phyloP scores from a whole-genome alignment of 2,113 vertebrate genomes.

The Seriola rivoliana region DNA sequence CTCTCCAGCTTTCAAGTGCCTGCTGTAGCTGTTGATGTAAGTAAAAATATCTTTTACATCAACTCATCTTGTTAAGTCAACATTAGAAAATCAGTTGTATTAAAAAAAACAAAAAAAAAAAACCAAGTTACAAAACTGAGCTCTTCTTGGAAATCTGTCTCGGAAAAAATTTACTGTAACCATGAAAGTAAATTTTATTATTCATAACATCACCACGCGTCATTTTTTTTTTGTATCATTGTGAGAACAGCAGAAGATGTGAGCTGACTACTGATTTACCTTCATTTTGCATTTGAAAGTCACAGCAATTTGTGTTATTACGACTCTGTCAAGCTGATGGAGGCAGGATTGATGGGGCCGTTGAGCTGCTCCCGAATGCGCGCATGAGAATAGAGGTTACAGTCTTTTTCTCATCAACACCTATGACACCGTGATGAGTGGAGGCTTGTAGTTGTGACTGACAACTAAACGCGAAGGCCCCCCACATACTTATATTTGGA shows the following conservation, averaged over 20 bases:
- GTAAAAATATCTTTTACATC: conserved; percentile 15
- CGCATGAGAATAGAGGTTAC: conserved; percentile 67
- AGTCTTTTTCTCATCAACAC: conserved; percentile 75
- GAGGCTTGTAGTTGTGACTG: conserved; percentile 69
- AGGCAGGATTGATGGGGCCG: conserved; percentile 73
- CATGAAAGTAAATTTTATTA: conserved; percentile 67
- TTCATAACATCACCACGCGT: conserved; percentile 62
- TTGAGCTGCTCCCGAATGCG: conserved; percentile 67
- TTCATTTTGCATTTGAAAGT: conserved; percentile 81
- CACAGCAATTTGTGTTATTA: conserved; percentile 78
- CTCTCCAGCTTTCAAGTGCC: conserved; percentile 35
- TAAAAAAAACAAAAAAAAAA: background rate
- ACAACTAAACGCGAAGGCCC: conserved; percentile 66
- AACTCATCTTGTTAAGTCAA: conserved; percentile 27
- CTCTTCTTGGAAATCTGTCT: conserved; percentile 17
- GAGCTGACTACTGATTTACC: conserved; percentile 74
- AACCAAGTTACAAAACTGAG: background rate
- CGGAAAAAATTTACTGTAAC: conserved; percentile 50
- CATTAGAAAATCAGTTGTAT: conserved; percentile 34
- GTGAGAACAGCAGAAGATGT: conserved; percentile 59
- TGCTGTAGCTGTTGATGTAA: conserved; percentile 25
- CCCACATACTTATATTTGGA: conserved; percentile 68
- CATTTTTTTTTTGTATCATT: conserved; percentile 59
- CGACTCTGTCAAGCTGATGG: conserved; percentile 73
- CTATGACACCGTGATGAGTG: conserved; percentile 72